Conservation (phyloP, 1,140 invertebrate genomes). For the Halesus radiatus region DNA sequence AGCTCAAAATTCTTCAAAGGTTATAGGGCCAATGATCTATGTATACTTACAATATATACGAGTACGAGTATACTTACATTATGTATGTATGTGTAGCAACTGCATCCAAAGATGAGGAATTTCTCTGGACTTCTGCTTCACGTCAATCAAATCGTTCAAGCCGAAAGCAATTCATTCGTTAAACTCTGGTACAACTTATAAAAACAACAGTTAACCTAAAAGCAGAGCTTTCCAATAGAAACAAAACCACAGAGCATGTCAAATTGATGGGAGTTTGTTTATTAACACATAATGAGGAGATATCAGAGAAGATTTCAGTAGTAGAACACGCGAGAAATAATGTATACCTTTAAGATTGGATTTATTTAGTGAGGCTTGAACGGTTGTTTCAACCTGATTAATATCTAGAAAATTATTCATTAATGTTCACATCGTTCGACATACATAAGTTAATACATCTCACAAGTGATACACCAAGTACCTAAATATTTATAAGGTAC, state of each 20-base stretch:
- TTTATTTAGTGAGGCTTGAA: conserved; percentile 3
- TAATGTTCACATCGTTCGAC: conserved; percentile 12
- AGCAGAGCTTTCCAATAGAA: neutral
- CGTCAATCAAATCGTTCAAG: no score
- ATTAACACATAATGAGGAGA: conserved; percentile 26
- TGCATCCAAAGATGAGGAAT: no score
- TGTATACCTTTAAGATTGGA: neutral
- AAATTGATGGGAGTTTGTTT: neutral
- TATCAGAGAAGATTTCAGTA: conserved; percentile 13
- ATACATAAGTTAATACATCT: neutral
- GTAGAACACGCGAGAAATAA: neutral
- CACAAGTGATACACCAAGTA: neutral
- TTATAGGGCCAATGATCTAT: no score
- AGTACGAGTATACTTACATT: no score
- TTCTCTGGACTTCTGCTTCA: no score
- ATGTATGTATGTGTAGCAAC: no score
- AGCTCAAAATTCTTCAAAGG: no score
- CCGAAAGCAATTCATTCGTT: no score
- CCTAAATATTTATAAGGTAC: conserved; percentile 38
- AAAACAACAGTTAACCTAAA: neutral
- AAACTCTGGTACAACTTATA: neutral
- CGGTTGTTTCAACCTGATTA: conserved; percentile 3
- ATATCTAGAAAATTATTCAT: conserved; percentile 11
- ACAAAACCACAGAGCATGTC: conserved; percentile 30
- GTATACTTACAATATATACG: no score